Evolutionary conservation across 2,888 invertebrate species (phyloP), one percentile per base, ranked within the genome.

Genomic region (Troides helena): DNA sequence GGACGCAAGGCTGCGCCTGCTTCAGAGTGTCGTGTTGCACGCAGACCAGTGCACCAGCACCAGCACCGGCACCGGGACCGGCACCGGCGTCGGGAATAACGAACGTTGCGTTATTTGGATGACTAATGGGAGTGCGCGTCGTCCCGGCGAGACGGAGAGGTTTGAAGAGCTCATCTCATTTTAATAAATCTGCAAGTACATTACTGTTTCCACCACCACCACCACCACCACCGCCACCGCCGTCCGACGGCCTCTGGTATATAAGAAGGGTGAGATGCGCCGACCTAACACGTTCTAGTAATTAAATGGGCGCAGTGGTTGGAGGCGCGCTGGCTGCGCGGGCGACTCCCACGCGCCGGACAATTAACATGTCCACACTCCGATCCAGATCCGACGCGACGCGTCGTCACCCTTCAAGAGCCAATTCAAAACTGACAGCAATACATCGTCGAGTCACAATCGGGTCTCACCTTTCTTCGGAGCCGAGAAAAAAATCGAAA

Each of bases 351-450:
- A 86, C 82, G 81, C 80, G 78, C 81, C 79, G 74, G 85, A 85
- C 90, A 90, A 91, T 90, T 91, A 90, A 90, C 87, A 85, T 87
- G 89, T 91, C 88, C 81, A 77, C 86, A 81, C 84, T 77, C 73
- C 75, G 80, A 85, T 88, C 87, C 85, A 89, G 89, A 90, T 90
- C 81, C 80, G 85, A 82, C 83, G 78, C 71, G 80, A 83, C 78
- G 79, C 84, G 87, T 92, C 91, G 85, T 83, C 91, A 87, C 90
- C 84, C 83, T 83, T 86, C 85, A 88, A 77, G 81, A 82, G 78
- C 83, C 86, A 84, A 89, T 88, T 88, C 85, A 88, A 80, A 80
- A 83, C 81, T 88, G 91, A 90, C 90, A 88, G 85, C 75, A 74
- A 77, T 79, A 81, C 85, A 84, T 90, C 90, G 84, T 84, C 90